Evolutionary conservation across 2,888 invertebrate genomes (phyloP).

Genomic region (Standfussiana lucernea): DNA sequence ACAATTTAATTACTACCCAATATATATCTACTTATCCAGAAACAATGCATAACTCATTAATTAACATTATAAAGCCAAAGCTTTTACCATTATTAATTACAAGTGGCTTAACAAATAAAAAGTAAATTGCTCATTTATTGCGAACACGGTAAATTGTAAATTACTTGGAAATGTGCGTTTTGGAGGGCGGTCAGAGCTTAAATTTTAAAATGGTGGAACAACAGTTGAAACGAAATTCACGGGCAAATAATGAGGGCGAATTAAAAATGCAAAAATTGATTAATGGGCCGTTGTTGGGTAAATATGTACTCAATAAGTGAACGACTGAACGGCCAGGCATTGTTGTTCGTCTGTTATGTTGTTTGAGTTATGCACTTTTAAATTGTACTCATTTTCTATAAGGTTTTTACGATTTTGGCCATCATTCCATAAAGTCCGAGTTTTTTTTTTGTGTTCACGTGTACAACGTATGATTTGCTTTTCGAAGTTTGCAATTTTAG

Average conservation of each 20-base stretch:
- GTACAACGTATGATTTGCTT: neutral
- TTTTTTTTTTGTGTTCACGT: neutral
- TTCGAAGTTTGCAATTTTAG: neutral
- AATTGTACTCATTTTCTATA: conserved; percentile 7
- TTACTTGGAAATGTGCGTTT: conserved; percentile 88
- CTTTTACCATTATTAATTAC: conserved; percentile 81
- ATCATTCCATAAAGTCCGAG: neutral
- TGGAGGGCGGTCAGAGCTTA: conserved; percentile 78
- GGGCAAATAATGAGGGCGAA: conserved; percentile 89
- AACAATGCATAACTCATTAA: conserved; percentile 48
- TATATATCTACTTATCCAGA: conserved; percentile 19
- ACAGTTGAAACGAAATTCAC: conserved; percentile 87
- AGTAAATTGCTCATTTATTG: conserved; percentile 89
- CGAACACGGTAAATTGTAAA: conserved; percentile 90
- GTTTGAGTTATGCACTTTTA: conserved; percentile 33
- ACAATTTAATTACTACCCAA: conserved; percentile 41
- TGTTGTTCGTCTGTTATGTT: conserved; percentile 42
- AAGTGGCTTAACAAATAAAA: conserved; percentile 87
- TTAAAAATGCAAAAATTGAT: conserved; percentile 91
- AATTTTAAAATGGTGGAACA: conserved; percentile 86
- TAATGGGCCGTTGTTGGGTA: conserved; percentile 86
- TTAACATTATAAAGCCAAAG: conserved; percentile 71
- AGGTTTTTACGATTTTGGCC: neutral
- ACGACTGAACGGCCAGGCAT: conserved; percentile 64
- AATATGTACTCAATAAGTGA: conserved; percentile 86